Base-by-base conservation (phyloP, 2,113 vertebrate genomes). In the Propithecus coquereli region DNA sequence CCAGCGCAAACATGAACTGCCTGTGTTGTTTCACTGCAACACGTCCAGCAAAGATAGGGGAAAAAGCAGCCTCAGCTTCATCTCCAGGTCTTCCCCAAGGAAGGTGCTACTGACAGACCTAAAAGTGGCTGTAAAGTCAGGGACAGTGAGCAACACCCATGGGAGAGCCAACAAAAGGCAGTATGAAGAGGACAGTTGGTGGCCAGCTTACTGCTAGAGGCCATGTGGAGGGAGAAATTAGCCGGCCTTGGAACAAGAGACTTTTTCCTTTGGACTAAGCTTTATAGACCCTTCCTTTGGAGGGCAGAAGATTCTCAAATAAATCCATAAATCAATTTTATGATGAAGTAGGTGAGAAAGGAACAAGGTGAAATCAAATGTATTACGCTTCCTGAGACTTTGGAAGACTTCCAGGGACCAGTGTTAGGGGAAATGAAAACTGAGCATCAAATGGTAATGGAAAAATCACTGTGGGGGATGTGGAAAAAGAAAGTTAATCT, bases 371-470 rank as follows among this genome's bases (percentile, higher is more conserved):
- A 92, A 63, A 77, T 87, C n/a, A 43, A 86, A 47, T 30, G 76
- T 57, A 16, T 73, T 63, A 65, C 40, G 47, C 61, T 74, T 89
- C 25, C 57, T 65, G 85, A 87, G 45, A 90, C 90, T 90, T 37
- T 77, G 66, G 54, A 93, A 88, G 54, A 86, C 43, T 34, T 63
- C 40, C 43, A 85, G 77, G 59, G 12, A 84, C 59, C 17, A 45
- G 8, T 95, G 94, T 85, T 9, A 82, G 34, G 30, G n/a, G 32
- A 96, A 87, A 91, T 79, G 6, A 87, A 95, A 80, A 83, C 3
- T 66, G 50, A 73, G 9, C 70, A 81, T 91, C 16, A 23, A 87
- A 66, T 70, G 23, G 88, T 88, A 25, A 61, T 73, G 52, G 87
- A 89, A 95, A 70, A 92, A 68, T 73, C 18, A 57, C 22, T 34